phyloP scores from a whole-genome alignment of 2,113 vertebrate species.

The Glaucomys volans region DNA sequence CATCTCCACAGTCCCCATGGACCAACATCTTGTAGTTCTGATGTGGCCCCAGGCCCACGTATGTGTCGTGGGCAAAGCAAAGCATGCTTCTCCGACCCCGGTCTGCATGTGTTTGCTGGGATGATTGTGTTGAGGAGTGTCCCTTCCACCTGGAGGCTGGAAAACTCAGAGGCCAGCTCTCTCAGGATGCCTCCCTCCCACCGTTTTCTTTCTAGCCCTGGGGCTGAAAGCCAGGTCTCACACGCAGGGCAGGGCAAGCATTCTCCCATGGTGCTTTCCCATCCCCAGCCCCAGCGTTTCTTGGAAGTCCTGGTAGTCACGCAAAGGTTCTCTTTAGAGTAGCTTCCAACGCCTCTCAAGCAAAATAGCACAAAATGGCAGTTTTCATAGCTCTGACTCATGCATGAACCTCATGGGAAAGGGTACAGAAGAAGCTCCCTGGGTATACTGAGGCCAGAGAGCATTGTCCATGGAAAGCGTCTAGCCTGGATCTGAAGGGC shows the following conservation, averaged over 20 bases:
- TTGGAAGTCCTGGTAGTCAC: neutral
- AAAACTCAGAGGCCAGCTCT: too few relatives aligned
- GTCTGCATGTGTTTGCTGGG: fast-evolving
- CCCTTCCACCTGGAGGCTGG: neutral
- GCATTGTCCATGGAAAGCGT: neutral
- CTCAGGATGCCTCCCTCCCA: neutral
- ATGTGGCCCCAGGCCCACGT: neutral
- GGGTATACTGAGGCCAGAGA: neutral
- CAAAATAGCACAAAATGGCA: neutral
- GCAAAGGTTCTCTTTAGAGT: too few relatives aligned
- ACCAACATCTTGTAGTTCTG: neutral
- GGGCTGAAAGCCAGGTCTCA: too few relatives aligned
- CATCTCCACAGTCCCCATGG: neutral
- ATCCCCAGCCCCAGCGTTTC: too few relatives aligned
- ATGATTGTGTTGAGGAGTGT: fast-evolving
- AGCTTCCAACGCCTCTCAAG: neutral
- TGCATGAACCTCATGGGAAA: neutral
- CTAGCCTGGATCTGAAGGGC: neutral
- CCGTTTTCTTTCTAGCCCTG: neutral
- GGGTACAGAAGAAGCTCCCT: neutral
- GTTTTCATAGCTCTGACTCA: neutral
- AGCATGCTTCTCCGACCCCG: fast-evolving
- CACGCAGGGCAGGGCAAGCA: neutral
- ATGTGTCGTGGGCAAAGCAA: too few relatives aligned
- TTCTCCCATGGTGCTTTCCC: fast-evolving